Evolutionary conservation across 2,113 vertebrate genomes (phyloP).

Genomic region (Carassius auratus): DNA sequence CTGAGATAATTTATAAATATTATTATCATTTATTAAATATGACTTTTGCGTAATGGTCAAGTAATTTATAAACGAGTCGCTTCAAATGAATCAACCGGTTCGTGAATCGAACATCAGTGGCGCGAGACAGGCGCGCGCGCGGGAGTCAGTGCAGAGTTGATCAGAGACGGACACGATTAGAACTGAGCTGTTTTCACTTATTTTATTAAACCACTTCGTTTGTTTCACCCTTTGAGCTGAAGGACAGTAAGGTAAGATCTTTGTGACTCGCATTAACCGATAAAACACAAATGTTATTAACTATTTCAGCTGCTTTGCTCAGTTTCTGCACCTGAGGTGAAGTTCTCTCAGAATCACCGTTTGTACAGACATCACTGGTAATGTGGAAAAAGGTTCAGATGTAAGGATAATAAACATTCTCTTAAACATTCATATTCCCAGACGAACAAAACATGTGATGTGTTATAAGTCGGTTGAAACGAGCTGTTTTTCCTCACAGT

Average conservation of each 20-base stretch:
- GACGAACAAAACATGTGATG: neutral
- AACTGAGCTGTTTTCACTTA: neutral
- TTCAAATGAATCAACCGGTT: neutral
- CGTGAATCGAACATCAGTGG: neutral
- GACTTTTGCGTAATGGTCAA: neutral
- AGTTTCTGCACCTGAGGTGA: slow-evolving; percentile 5
- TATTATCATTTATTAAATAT: too few species aligned
- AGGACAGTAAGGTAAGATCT: neutral
- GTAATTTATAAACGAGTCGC: neutral
- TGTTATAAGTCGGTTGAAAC: neutral
- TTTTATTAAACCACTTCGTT: neutral
- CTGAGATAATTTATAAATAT: neutral
- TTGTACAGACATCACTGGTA: neutral
- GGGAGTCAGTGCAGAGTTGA: neutral
- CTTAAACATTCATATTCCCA: neutral
- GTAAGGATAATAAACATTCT: neutral
- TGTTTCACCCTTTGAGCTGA: neutral
- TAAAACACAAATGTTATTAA: neutral
- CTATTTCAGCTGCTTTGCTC: neutral
- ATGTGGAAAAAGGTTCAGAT: neutral
- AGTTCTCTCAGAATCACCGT: neutral
- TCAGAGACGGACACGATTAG: neutral
- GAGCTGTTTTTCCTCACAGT: neutral
- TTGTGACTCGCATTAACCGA: neutral
- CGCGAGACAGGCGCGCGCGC: neutral